Percentiles rank a stretch among this genome's conserved stretches.
Conservation (phyloP, 1,140 invertebrate genomes). For the Leptinotarsa texana region DNA sequence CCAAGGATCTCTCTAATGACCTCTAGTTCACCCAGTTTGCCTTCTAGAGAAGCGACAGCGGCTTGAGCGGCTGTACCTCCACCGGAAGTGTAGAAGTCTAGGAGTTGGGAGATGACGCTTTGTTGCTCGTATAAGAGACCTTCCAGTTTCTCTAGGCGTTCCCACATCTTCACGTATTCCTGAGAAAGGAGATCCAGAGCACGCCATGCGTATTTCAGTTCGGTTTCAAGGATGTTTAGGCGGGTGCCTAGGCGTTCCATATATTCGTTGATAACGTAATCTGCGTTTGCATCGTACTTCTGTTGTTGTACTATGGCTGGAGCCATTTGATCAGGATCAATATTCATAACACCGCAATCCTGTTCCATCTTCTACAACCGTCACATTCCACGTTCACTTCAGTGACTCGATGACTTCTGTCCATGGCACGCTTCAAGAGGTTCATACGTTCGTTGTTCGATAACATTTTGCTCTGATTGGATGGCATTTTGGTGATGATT, state of each 20-base stretch:
- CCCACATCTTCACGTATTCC: constrained; percentile 94
- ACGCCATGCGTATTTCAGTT: constrained; percentile 89
- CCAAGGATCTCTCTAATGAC: constrained; percentile 65
- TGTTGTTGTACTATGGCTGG: constrained; percentile 43
- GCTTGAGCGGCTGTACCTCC: constrained; percentile 30
- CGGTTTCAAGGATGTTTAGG: constrained; percentile 84
- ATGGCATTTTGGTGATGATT: background rate
- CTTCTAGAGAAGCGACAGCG: constrained; percentile 35
- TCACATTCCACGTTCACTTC: constrained; percentile 10
- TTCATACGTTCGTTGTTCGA: background rate
- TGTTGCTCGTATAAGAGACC: constrained; percentile 87
- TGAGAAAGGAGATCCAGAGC: constrained; percentile 87
- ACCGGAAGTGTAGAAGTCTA: constrained; percentile 72
- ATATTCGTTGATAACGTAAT: constrained; percentile 80
- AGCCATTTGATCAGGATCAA: constrained; percentile 45
- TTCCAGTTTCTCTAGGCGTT: constrained; percentile 88
- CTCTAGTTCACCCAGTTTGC: constrained; percentile 57
- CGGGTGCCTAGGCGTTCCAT: constrained; percentile 87
- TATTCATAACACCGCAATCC: constrained; percentile 32
- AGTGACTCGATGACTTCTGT: background rate
- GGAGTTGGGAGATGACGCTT: constrained; percentile 84
- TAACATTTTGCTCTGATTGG: background rate
- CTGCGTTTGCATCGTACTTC: constrained; percentile 57
- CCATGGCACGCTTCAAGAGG: background rate
- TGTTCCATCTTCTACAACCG: constrained; percentile 14